Base-by-base conservation (phyloP, 2,797 vertebrate genomes). In the Lepilemur ruficaudatus region DNA sequence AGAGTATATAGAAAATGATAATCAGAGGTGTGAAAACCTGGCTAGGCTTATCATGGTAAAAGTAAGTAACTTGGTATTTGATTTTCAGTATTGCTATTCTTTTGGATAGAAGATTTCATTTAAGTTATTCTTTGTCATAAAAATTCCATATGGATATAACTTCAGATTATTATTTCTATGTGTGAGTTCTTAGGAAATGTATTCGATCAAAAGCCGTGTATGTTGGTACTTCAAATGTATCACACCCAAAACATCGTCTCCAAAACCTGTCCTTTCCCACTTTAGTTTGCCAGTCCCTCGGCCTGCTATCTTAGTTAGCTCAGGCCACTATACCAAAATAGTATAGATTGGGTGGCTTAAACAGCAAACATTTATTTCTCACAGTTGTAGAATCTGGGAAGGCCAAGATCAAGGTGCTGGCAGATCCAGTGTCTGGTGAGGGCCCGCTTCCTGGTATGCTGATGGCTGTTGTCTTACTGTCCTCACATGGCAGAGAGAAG, bases 1-100 rank as follows among this genome's bases (percentile, higher is more conserved):
- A 32, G 98, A 98, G 12, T 78, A 61, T 46, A 91, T 95, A 81
- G 97, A 98, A 89, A 98, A 96, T 84, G 89, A 97, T 96, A 96
- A 98, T 14, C 96, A 95, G 41, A 87, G 96, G 23, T 95, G 96
- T 96, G 98, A 98, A 88, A 98, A 98, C 46, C 75, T 97, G 88
- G 83, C 97, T 38, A 98, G 97, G 96, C 97, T 99, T 96, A 98
- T 99, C 96, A 96, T 98, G 79, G 98, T 99, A 92, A 98, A 99
- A 98, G 99, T 99, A 97, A 99, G 99, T 98, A 94, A 73, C 61
- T 97, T 94, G 48, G 8, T 93, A 50, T 46, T 96, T 94, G 0
- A 22, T 89, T 97, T 97, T 96, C 14, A 93, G 61, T 67, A n/a
- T 95, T 38, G n/a, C 92, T 93, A 46, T 92, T 94, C 57, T 78